Evolutionary conservation across 2,888 invertebrate species (phyloP), one percentile per base, ranked within the genome.

Genomic region (Taphrorychus bicolor): DNA sequence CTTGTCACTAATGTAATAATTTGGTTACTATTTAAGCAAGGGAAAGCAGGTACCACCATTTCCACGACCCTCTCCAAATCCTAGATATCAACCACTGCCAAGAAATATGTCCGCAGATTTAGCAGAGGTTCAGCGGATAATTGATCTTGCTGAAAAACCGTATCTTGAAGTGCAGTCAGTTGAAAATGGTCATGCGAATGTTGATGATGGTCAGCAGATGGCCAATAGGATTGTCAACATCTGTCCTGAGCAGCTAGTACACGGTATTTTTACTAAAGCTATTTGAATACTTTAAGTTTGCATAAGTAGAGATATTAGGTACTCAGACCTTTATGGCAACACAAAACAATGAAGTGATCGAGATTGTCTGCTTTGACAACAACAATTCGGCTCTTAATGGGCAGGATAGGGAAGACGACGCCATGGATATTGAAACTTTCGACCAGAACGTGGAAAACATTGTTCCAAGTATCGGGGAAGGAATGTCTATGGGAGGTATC

Each of bases 341-440:
- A 1, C 56, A 67, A 14, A 61, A 56, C 11, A 61, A 62, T 9
- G 63, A 63, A 41, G 48, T 63, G 14, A 68, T 68, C 17, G 68
- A 68, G 32, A 68, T 68, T 7, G 68, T 68, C 1, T 68, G 68
- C 59, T 68, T 54, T 22, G 59, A 63, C 16, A 68, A 68, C 21
- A 54, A 63, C 4, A 61, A 57, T 42, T 41, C 41, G 5, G 21
- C 59, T 5, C 22, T 48, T 16, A 57, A 63, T 9, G 14, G n/a
- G 1, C 23, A 61, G n/a, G 23, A 57, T 14, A 32, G 16, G 7
- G 24, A 45, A 17, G 53, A 45, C 9, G 68, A 68, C 21, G 16
- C 24, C 11, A 68, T 68, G 53, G 59, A 59, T 21, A 53, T 62
- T 11, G 68, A 63, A 32, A 54, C 53, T n/a, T 68, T 54, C 40